These are phyloP conservation scores for Phenganax stokvisi DNA, from an alignment of 92 coral and sea anemone species.

Conservation along the genomic window DNA sequence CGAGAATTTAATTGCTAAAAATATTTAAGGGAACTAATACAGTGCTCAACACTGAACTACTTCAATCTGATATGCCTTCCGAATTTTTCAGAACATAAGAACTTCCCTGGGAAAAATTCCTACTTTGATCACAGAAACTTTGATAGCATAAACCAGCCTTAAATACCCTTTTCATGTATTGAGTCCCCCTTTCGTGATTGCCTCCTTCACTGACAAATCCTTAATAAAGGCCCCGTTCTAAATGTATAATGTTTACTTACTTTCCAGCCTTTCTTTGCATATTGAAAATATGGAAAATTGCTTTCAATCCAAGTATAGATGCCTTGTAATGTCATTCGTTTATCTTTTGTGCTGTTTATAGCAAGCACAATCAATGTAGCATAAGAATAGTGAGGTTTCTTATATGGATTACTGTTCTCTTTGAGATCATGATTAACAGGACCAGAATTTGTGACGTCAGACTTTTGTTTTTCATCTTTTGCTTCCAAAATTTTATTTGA, in stretches of 20 bases:
- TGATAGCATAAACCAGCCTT: no score
- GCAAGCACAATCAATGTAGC: slow-evolving; percentile 92
- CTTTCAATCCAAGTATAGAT: slow-evolving; percentile 90
- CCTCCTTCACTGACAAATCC: no score
- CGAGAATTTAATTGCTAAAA: no score
- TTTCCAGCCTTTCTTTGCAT: slow-evolving; percentile 98
- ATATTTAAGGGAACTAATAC: no score
- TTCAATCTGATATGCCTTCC: no score
- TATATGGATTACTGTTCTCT: slow-evolving; percentile 65
- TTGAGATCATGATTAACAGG: slow-evolving; percentile 3
- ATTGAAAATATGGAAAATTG: slow-evolving; percentile 73
- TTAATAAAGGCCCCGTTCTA: no score
- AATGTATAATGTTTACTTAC: slow-evolving; percentile 41
- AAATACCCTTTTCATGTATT: no score
- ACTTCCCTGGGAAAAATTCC: no score
- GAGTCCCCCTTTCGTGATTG: no score
- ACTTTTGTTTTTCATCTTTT: neutral
- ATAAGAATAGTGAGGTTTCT: slow-evolving; percentile 90
- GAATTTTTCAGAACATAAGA: no score
- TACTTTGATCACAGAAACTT: no score
- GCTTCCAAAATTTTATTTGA: slow-evolving; percentile 56
- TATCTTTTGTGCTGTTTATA: slow-evolving; percentile 82
- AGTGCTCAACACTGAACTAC: no score
- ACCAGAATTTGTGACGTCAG: slow-evolving; percentile 9
- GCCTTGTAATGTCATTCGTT: slow-evolving; percentile 88